Evolutionary conservation across 2,888 invertebrate genomes (phyloP), one percentile per base, ranked within the genome.

Genomic region (Aquatica leii): DNA sequence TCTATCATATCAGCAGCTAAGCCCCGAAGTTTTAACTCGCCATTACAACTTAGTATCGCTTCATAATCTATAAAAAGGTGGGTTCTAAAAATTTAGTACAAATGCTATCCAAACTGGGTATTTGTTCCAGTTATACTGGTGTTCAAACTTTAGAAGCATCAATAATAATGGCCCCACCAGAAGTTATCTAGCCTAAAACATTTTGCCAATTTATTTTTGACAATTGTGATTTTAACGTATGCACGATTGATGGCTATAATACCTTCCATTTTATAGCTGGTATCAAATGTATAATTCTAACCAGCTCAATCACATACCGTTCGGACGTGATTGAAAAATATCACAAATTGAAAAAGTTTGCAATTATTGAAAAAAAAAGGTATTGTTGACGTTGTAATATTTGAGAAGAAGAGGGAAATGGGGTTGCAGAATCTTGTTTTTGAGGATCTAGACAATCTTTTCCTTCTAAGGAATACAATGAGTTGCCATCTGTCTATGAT

Each of bases 41-140:
- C 49, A 4, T 49, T 49, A 49, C 49, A 21, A 21, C 49, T 49
- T 6, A 49, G 49, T 9, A 49, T 49, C n/a, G 49, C 49, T 2
- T 49, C 49, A 18, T 20, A 6, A 49, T 49, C 20, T 49, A 49
- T 49, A 49, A 21, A 49, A 49, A 49, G 24, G 20, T 49, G 24
- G 49, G 49, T 21, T 49, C n/a, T n/a, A 21, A 49, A 49, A 49
- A 49, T 49, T 49, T 49, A 49, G 24, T 49, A 5, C n/a, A 21
- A 18, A 18, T 49, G 24, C 24, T 21, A 49, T n/a, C 21, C 24
- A 21, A 21, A n/a, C 20, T 20, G n/a, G 20, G 49, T 4, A n/a
- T 49, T 12, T 46, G 46, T 9, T 12, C 15, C 3, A 15, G 14
- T 46, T 46, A 46, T 5, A 17, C 4, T 15, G 46, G 17, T 6